Evolutionary conservation across 2,113 vertebrate species (phyloP).

Genomic region (Brevimyrus niger): DNA sequence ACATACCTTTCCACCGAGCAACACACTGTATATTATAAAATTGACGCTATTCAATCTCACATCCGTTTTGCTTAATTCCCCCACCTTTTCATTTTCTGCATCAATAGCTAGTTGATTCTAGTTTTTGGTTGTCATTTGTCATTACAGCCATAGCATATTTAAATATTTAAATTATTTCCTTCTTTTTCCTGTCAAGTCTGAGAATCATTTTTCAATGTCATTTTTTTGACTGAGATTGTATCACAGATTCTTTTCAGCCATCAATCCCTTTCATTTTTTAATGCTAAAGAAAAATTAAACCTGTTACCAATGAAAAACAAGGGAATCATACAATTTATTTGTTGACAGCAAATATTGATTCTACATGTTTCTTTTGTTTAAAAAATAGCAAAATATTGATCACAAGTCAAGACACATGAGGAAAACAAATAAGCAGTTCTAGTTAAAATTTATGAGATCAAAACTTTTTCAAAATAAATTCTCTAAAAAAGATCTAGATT

Average conservation of each 20-base stretch:
- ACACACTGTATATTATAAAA: constrained; percentile 36
- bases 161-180: constrained; percentile 68
- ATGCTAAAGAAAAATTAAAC: constrained; percentile 49
- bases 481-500: constrained; percentile 38
- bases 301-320: constrained; percentile 49
- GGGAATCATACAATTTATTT: constrained; percentile 58
- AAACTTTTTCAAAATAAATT: constrained; percentile 49
- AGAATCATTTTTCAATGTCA: constrained; percentile 64
- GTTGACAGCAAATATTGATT: constrained; percentile 70
- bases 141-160: constrained; percentile 59
- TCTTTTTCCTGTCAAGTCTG: constrained; percentile 52
- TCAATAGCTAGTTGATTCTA: constrained; percentile 68
- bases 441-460: constrained; percentile 60
- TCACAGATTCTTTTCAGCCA: constrained; percentile 52
- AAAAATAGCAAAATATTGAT: constrained; percentile 54
- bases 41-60: constrained; percentile 31
- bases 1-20: constrained; percentile 32
- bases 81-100: constrained; percentile 70
- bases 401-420: constrained; percentile 41
- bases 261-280: constrained; percentile 71
- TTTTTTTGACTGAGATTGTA: constrained; percentile 64
- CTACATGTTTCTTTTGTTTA: constrained; percentile 54
- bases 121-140: constrained; percentile 67
- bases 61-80: constrained; percentile 32
- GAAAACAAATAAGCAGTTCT: constrained; percentile 33